These are phyloP conservation scores for Prenolepis imparis DNA, from an alignment of 2,888 invertebrate species.

Conservation along the genomic window DNA sequence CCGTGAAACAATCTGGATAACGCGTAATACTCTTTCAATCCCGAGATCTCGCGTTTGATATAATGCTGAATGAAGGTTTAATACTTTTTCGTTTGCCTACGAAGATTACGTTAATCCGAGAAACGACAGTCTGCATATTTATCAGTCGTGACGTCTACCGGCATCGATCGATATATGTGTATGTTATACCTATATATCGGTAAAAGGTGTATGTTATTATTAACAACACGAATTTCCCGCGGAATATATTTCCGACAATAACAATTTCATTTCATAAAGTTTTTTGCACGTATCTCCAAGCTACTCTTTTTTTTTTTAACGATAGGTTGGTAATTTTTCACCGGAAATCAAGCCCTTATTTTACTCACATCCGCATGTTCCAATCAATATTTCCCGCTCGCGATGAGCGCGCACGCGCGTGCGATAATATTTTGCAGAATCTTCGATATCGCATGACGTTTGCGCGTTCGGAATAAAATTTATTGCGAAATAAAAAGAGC, in stretches of 20 bases:
- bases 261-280: constrained; percentile 28
- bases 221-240: constrained; percentile 12
- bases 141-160: constrained; percentile 31
- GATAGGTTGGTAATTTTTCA: constrained; percentile 48
- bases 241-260: constrained; percentile 6
- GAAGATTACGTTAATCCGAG: constrained; percentile 52
- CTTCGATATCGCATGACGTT: constrained; percentile 39
- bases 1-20: neutral
- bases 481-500: constrained; percentile 39
- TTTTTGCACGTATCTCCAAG: constrained; percentile 24
- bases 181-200: neutral
- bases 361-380: constrained; percentile 39
- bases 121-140: constrained; percentile 49
- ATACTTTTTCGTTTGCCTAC: constrained; percentile 36
- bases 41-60: constrained; percentile 24
- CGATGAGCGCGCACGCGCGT: constrained; percentile 25
- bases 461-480: constrained; percentile 47
- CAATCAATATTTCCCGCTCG: constrained; percentile 47
- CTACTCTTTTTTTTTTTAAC: constrained; percentile 16
- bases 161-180: constrained; percentile 9
- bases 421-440: constrained; percentile 54
- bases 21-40: constrained; percentile 17
- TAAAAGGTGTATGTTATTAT: constrained; percentile 27
- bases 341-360: constrained; percentile 49
- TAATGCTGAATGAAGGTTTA: constrained; percentile 25